These are phyloP conservation scores for Caerostris extrusa DNA, from an alignment of 1,140 invertebrate genomes.

Conservation along the genomic window DNA sequence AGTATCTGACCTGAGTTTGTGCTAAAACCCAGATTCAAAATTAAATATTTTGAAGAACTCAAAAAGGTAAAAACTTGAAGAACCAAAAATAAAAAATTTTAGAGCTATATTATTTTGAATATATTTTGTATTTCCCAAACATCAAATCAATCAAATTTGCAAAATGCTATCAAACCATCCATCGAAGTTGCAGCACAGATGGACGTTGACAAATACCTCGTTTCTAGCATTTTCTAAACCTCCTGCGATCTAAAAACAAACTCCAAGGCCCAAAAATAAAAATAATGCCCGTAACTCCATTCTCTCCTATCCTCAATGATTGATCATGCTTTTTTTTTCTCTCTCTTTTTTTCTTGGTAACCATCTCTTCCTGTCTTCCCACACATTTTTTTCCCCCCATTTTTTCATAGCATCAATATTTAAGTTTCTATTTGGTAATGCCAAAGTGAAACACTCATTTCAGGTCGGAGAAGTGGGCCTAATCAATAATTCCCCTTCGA, in stretches of 20 bases:
- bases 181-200: too few relatives aligned
- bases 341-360: not conserved
- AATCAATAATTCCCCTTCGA: conserved; percentile 5
- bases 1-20: too few relatives aligned
- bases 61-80: too few relatives aligned
- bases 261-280: not conserved
- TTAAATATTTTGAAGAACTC: too few relatives aligned
- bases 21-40: too few relatives aligned
- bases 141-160: too few relatives aligned
- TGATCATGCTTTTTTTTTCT: not conserved
- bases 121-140: too few relatives aligned
- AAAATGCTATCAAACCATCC: too few relatives aligned
- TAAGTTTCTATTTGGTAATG: conserved; percentile 39
- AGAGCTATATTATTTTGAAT: too few relatives aligned
- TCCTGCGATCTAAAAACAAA: not conserved
- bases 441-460: not conserved
- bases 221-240: not conserved
- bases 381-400: not conserved
- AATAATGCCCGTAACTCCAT: not conserved
- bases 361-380: not conserved
- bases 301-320: not conserved
- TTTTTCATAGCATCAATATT: conserved; percentile 16
- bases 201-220: too few relatives aligned
- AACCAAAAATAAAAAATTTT: too few relatives aligned
- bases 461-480: not conserved